phyloP scores from a whole-genome alignment of 2,797 vertebrate genomes.

The Anabas testudineus region DNA sequence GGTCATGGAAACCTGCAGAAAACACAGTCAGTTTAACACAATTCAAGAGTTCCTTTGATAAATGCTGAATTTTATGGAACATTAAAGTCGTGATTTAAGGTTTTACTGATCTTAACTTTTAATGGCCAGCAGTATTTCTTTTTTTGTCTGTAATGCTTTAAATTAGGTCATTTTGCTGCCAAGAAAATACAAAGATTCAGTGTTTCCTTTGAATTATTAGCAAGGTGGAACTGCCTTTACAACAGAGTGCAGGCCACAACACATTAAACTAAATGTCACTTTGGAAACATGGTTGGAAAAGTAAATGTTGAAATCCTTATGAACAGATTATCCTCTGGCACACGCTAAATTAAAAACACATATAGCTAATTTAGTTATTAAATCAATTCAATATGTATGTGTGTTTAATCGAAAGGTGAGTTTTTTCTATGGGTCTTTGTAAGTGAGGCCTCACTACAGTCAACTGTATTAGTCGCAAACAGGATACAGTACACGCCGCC shows the following conservation, averaged over 20 bases:
- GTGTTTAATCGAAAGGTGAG: neutral
- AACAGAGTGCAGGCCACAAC: neutral
- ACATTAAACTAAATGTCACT: neutral
- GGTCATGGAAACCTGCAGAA: constrained; percentile 91
- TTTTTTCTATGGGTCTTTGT: neutral
- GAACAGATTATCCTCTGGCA: neutral
- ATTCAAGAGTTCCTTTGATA: constrained; percentile 17
- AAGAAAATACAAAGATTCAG: constrained; percentile 14
- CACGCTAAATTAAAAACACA: neutral
- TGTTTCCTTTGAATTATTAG: constrained; percentile 10
- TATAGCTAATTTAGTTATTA: neutral
- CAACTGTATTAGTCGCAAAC: constrained; percentile 24
- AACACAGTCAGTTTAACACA: constrained; percentile 1
- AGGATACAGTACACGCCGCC: constrained; percentile 49
- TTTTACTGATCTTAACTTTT: constrained; percentile 10
- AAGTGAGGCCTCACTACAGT: constrained; percentile 3
- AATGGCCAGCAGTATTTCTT: neutral
- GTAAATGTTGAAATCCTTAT: neutral
- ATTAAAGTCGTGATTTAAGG: constrained; percentile 10
- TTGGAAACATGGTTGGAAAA: neutral
- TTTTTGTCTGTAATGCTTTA: constrained; percentile 1
- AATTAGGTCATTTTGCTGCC: constrained; percentile 8
- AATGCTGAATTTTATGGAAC: constrained; percentile 18
- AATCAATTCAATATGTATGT: neutral
- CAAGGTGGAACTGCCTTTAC: neutral